Base-by-base conservation (phyloP, 2,113 vertebrate species). In the Ardeotis arabs region DNA sequence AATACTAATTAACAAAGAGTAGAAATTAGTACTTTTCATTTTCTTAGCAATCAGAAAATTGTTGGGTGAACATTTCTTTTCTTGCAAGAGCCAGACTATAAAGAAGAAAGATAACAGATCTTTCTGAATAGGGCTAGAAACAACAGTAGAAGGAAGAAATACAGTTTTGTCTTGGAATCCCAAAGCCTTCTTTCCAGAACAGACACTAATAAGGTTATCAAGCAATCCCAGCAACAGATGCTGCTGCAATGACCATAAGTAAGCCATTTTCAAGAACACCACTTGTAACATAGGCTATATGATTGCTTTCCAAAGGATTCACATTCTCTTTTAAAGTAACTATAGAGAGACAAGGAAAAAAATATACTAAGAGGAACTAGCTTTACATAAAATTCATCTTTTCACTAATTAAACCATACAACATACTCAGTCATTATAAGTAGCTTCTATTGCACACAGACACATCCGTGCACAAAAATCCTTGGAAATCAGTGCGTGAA, bases 251-350 rank as follows among this genome's bases (percentile, higher is more conserved):
- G 2, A 53, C 52, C 37, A 27, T 4, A 29, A 37, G 44, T n/a
- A 8, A 25, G 22, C 29, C 24, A 45, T 50, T 82, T 44, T 70
- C n/a, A 88, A 89, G n/a, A 31, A 37, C 4, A 14, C 24, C 14
- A 60, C 15, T 69, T 0, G 0, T 35, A 82, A 56, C 9, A 27
- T 0, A 53, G 27, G 18, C 31, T 27, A 8, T 22, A 44, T 7
- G 16, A 77, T 37, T 55, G 60, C 39, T 80, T 83, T 62, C 47
- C 50, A 77, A 85, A 73, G 39, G 39, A 67, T 39, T 83, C 33
- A 59, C 3, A 10, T 83, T 68, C 24, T 68, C 33, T 44, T 3
- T 0, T n/a, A 23, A 52, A 64, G 9, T 29, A 76, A 69, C 28
- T 67, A 33, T 2, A 52, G 23, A 64, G 78, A 56, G 20, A 60